Evolutionary conservation across 2,113 vertebrate genomes (phyloP).

Genomic region (Ailurus styani): DNA sequence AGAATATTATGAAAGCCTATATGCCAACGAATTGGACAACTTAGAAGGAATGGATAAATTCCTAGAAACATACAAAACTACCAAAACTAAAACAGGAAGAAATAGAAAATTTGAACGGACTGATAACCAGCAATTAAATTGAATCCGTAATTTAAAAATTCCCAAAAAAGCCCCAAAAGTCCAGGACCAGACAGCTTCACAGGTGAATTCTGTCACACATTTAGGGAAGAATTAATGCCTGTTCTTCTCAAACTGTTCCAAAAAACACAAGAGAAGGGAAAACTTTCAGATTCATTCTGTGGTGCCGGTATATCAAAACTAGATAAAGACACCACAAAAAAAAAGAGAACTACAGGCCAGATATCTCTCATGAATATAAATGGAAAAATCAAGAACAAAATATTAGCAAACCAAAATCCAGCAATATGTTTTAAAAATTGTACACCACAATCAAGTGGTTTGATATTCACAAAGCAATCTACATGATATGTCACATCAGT

Average conservation of each 20-base stretch:
- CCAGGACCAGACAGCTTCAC: not conserved
- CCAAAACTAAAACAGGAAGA: not conserved
- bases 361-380: not conserved
- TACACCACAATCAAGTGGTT: not conserved
- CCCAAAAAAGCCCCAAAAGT: not conserved
- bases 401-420: not conserved
- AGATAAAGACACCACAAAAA: not conserved
- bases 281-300: not conserved
- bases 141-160: not conserved
- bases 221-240: not conserved
- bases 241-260: not conserved
- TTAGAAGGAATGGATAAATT: not conserved
- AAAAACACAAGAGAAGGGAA: not conserved
- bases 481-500: not conserved
- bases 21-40: not conserved
- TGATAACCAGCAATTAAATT: not conserved
- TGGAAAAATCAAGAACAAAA: not conserved
- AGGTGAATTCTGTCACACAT: not conserved
- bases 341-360: not conserved
- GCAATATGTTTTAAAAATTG: not conserved
- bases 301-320: not conserved
- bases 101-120: not conserved
- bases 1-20: not conserved
- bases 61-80: not conserved
- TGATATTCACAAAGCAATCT: not conserved